These are phyloP conservation scores for Aspiorhynchus laticeps DNA, from an alignment of 2,113 vertebrate genomes.

Conservation along the genomic window DNA sequence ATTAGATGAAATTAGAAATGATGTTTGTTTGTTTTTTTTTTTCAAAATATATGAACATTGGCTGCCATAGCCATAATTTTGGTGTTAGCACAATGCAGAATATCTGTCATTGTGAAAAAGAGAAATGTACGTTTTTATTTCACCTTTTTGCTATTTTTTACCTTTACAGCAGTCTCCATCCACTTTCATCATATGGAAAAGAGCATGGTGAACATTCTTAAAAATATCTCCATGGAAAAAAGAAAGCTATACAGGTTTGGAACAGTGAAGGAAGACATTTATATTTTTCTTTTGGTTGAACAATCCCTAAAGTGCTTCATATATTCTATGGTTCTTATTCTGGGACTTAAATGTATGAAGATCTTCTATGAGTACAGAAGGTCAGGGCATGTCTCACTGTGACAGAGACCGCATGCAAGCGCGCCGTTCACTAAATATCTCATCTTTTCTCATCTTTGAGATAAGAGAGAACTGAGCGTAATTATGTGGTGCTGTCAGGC, in stretches of 20 bases:
- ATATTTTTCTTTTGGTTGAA: neutral
- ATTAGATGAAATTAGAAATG: neutral
- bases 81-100: neutral
- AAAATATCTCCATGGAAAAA: neutral
- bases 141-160: neutral
- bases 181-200: neutral
- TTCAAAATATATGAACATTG: neutral
- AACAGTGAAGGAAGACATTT: neutral
- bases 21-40: neutral
- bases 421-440: slow-evolving; percentile 79
- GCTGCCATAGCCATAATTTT: neutral
- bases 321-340: neutral
- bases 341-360: slow-evolving; percentile 9
- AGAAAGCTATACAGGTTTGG: slow-evolving; percentile 23
- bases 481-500: slow-evolving; percentile 75
- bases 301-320: neutral
- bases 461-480: slow-evolving; percentile 78
- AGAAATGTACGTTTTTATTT: neutral
- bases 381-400: slow-evolving; percentile 58
- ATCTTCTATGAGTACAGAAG: slow-evolving; percentile 35
- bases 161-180: neutral
- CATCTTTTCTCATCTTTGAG: slow-evolving; percentile 78
- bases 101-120: neutral
- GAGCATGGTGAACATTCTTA: neutral
- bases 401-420: slow-evolving; percentile 66